Base-by-base conservation (phyloP, 2,888 invertebrate genomes). In the Volucella bombylans region DNA sequence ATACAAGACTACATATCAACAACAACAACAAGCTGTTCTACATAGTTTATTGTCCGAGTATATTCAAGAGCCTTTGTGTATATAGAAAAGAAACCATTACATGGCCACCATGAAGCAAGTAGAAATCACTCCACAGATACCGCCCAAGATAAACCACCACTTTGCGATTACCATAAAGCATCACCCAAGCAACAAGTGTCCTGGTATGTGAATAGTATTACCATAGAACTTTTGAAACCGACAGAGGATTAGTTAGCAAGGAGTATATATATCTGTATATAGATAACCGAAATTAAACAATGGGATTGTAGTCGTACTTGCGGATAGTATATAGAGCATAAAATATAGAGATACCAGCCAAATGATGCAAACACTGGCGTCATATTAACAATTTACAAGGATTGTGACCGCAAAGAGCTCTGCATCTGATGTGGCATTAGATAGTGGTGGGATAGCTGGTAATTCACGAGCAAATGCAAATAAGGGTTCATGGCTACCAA, bases 351-450 rank as follows among this genome's bases (percentile, higher is more conserved):
- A 6, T 31, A n/a, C 52, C 23, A 49, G 18, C 23, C 43, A 47
- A 61, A 62, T 45, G 15, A 49, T 57, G 59, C 23, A 14, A 62
- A 23, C 18, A 47, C 59, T 65, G 64, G 62, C 65, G 55, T 72
- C 55, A 38, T 18, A 65, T 65, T 55, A 64, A 49, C 64, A 55
- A 65, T 65, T 49, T 64, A 64, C 39, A 55, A 57, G 55, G 14
- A 31, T 59, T 59, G 57, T 57, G 57, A 67, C 65, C 57, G 50
- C 50, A 59, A 43, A 50, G 31, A 59, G 12, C 43, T 43, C 61
- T 72, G 61, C 59, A 65, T 45, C 11, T 43, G 43, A 61, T 54
- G 47, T 14, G 11, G 50, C 39, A 14, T 65, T 61, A 59, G 49
- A 55, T 38, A 14, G 38, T 39, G 10, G 15, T 39, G 39, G 14